Conservation (phyloP, 2,113 vertebrate species). For the Chaetura pelagica region DNA sequence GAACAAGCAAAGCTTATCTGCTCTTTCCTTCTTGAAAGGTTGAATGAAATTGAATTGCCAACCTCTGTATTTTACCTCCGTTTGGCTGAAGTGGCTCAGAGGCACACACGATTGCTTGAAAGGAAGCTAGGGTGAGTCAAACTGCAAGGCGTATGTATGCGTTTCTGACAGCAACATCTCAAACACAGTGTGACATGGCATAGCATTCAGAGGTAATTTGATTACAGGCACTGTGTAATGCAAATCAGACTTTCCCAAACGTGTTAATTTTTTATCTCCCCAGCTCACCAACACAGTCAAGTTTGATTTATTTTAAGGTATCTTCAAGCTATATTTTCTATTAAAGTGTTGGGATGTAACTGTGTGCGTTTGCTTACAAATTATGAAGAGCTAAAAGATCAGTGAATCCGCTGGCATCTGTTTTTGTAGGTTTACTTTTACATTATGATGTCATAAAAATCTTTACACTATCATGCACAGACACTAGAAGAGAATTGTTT, state of each 20-base stretch:
- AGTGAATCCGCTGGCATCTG: not conserved
- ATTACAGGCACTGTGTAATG: conserved; percentile 66
- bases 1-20: conserved; percentile 72
- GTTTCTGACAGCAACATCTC: conserved; percentile 61
- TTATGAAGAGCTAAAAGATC: not conserved
- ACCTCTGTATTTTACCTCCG: conserved; percentile 63
- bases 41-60: conserved; percentile 72
- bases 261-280: conserved; percentile 40
- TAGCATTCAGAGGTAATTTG: conserved; percentile 66
- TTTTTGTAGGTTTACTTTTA: conserved; percentile 17
- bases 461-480: not conserved
- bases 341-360: not conserved
- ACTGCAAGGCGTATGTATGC: conserved; percentile 7
- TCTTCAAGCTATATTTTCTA: not conserved
- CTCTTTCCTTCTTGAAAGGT: conserved; percentile 73
- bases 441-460: not conserved
- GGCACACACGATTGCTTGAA: conserved; percentile 51
- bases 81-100: conserved; percentile 69
- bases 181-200: conserved; percentile 39
- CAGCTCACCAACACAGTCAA: conserved; percentile 11
- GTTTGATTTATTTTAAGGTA: conserved; percentile 14
- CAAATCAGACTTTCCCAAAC: conserved; percentile 60
- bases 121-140: conserved; percentile 44
- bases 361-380: not conserved
- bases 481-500: not conserved